Conservation (phyloP, 2,797 vertebrate species). For the Cetoscarus ocellatus region DNA sequence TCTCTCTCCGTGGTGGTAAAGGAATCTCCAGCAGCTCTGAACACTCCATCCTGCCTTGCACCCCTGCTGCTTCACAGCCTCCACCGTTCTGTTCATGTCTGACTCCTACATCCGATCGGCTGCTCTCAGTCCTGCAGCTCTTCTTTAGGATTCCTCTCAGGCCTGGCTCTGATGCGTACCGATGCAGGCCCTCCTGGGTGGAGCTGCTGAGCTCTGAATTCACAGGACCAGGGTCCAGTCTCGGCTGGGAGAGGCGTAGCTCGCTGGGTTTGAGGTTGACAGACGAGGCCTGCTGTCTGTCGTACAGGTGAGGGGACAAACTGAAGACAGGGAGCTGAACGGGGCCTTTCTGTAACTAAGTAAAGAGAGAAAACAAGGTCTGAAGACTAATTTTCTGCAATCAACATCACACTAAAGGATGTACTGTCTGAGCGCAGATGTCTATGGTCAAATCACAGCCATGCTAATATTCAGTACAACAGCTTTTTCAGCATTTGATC, state of each 20-base stretch:
- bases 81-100: conserved; percentile 60
- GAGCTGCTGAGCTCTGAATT: conserved; percentile 3
- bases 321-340: conserved; percentile 79
- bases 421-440: not conserved
- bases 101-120: conserved; percentile 9
- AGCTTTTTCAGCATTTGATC: no score
- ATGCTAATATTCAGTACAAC: no score
- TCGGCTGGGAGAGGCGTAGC: conserved; percentile 67
- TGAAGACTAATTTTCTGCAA: not conserved
- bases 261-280: conserved; percentile 84
- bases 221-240: conserved; percentile 21
- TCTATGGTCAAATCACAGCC: no score
- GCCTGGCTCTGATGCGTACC: conserved; percentile 56
- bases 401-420: not conserved
- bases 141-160: conserved; percentile 86
- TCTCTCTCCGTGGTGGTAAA: conserved; percentile 25
- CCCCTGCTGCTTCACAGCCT: conserved; percentile 23
- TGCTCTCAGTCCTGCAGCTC: conserved; percentile 43
- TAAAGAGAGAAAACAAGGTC: not conserved
- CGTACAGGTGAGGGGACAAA: conserved; percentile 76
- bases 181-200: conserved; percentile 39
- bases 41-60: conserved; percentile 12
- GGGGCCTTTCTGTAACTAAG: conserved; percentile 81
- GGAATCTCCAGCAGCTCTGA: conserved; percentile 22
- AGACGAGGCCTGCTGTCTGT: conserved; percentile 81